Evolutionary conservation across 37 sponge, comb jelly and placozoan species (phyloP).

Genomic region (Petrosia ficiformis): DNA sequence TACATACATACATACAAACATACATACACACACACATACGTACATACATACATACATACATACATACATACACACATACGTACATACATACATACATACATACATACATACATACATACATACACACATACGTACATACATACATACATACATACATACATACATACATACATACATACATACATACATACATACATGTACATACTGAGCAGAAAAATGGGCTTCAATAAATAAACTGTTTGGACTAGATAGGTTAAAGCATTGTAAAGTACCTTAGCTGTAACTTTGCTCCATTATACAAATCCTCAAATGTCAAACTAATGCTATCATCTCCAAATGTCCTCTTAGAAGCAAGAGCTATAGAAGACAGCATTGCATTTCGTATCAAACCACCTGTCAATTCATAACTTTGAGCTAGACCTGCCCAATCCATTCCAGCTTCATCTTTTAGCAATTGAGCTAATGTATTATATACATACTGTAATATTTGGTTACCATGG

Average conservation of each 20-base stretch:
- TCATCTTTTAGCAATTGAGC: not conserved
- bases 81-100: too few relatives aligned
- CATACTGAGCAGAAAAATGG: too few relatives aligned
- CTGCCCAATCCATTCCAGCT: slow-evolving; percentile 38
- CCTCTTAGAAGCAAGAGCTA: slow-evolving; percentile 33
- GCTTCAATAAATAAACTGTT: not conserved
- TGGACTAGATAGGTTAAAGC: not conserved
- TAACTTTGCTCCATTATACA: slow-evolving; percentile 45
- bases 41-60: too few relatives aligned
- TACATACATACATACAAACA: too few relatives aligned
- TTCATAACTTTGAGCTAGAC: slow-evolving; percentile 37
- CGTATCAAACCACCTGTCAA: slow-evolving; percentile 60
- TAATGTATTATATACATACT: not conserved
- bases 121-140: too few relatives aligned
- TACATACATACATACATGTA: too few relatives aligned
- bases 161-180: too few relatives aligned
- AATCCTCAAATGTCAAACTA: not conserved
- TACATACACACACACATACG: too few relatives aligned
- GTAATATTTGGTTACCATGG: too few relatives aligned
- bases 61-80: too few relatives aligned
- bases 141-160: too few relatives aligned
- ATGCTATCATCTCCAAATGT: not conserved
- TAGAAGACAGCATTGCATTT: slow-evolving; percentile 57
- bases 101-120: too few relatives aligned
- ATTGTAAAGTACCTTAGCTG: slow-evolving; percentile 27